Conservation (phyloP, 2,797 vertebrate genomes). For the Ictinia mississippiensis region DNA sequence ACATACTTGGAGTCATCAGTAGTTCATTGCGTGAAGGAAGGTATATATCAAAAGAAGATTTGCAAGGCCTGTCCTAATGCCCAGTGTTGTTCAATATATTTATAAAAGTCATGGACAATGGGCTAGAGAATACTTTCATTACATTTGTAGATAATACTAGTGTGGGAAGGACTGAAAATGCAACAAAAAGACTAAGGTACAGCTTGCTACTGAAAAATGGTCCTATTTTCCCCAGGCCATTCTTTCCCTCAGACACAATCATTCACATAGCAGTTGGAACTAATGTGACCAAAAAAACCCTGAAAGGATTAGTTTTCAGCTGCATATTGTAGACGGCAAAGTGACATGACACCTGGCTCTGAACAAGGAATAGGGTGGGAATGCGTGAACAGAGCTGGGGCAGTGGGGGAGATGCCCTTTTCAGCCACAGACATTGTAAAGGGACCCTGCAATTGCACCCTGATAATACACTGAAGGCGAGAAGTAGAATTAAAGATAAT, state of each 20-base stretch:
- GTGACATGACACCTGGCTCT: background rate
- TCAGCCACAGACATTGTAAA: background rate
- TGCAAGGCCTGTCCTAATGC: background rate
- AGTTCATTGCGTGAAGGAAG: background rate
- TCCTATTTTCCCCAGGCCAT: background rate
- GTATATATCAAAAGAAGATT: background rate
- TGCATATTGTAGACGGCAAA: background rate
- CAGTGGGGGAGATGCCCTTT: background rate
- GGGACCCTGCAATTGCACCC: background rate
- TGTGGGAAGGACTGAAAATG: background rate
- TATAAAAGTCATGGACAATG: background rate
- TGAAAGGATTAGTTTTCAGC: background rate
- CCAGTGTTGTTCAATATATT: background rate
- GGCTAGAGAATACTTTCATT: background rate
- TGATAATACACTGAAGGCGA: background rate
- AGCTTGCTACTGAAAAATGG: background rate
- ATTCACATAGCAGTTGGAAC: background rate
- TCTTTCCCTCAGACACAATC: background rate
- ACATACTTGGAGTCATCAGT: background rate
- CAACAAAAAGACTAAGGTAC: background rate
- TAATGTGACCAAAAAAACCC: background rate
- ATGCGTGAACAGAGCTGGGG: background rate
- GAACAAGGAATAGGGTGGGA: background rate
- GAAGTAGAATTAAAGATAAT: background rate
- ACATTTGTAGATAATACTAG: background rate